Evolutionary conservation across 2,113 vertebrate species (phyloP).

Genomic region (Ptilorrhoa leucosticta): DNA sequence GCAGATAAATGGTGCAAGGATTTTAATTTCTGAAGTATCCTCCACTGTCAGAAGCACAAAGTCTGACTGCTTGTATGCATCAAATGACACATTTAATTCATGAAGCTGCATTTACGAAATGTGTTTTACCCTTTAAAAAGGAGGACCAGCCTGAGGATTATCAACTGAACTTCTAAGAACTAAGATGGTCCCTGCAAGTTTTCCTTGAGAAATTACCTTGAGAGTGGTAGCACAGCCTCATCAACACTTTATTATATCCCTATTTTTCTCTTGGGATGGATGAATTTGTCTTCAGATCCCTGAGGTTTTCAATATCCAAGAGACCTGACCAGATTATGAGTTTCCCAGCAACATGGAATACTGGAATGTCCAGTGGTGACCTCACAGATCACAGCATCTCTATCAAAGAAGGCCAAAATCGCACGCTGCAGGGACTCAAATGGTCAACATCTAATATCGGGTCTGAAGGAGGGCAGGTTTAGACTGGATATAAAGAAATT

Average conservation of each 20-base stretch:
- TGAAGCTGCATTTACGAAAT: not conserved
- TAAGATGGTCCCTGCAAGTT: not conserved
- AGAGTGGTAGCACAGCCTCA: not conserved
- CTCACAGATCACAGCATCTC: not conserved
- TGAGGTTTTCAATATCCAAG: not conserved
- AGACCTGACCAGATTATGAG: not conserved
- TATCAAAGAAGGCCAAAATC: not conserved
- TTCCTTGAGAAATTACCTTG: not conserved
- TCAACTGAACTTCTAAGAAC: not conserved
- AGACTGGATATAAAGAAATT: not conserved
- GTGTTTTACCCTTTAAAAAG: not conserved
- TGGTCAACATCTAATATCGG: too few species aligned
- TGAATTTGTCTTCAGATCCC: not conserved
- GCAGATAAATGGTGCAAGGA: not conserved
- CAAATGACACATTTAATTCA: not conserved
- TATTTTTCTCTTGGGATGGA: not conserved
- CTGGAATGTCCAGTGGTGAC: not conserved
- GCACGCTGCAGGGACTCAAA: not conserved
- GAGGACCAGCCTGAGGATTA: not conserved
- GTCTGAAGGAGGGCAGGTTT: accelerated
- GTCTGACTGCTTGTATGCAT: not conserved
- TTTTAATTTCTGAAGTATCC: not conserved
- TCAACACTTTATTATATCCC: not conserved
- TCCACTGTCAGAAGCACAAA: not conserved
- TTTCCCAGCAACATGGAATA: not conserved